These are phyloP conservation scores for Malachius bipustulatus DNA, from an alignment of 2,888 invertebrate genomes.

Conservation along the genomic window DNA sequence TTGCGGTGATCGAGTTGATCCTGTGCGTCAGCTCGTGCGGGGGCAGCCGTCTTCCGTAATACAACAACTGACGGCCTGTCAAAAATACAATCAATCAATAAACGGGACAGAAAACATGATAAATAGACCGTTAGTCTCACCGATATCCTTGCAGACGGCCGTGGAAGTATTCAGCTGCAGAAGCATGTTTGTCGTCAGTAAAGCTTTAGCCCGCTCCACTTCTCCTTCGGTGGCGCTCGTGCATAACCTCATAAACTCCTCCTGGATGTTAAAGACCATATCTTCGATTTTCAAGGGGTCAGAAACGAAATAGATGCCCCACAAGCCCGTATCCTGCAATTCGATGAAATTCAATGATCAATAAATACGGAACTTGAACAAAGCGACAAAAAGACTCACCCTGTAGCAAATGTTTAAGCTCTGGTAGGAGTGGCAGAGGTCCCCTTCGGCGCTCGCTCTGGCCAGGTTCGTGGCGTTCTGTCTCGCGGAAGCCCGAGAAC, in stretches of 20 bases:
- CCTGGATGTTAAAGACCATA: conserved; percentile 62
- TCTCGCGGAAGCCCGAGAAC: conserved; percentile 80
- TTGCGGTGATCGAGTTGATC: conserved; percentile 71
- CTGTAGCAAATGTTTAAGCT: conserved; percentile 97
- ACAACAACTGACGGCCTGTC: conserved; percentile 92
- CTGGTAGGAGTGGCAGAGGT: conserved; percentile 84
- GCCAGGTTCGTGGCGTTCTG: conserved; percentile 79
- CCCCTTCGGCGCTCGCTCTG: conserved; percentile 52
- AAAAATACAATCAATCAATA: background rate
- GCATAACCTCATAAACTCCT: conserved; percentile 84
- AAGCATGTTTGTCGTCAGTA: conserved; percentile 88
- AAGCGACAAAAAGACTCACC: too few species aligned
- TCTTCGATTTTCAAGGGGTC: conserved; percentile 54
- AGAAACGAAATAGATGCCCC: conserved; percentile 84
- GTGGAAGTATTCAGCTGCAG: conserved; percentile 92
- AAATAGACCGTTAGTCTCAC: conserved; percentile 9
- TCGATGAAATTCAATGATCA: background rate
- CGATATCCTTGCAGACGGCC: conserved; percentile 91
- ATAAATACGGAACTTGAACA: background rate
- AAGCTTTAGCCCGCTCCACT: conserved; percentile 83
- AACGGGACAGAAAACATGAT: background rate
- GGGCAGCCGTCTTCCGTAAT: conserved; percentile 88
- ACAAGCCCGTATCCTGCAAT: conserved; percentile 94
- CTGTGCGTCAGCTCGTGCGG: conserved; percentile 84
- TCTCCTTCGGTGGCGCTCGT: conserved; percentile 74